Conservation (phyloP, 1,140 invertebrate species). For the Nymphalis io region DNA sequence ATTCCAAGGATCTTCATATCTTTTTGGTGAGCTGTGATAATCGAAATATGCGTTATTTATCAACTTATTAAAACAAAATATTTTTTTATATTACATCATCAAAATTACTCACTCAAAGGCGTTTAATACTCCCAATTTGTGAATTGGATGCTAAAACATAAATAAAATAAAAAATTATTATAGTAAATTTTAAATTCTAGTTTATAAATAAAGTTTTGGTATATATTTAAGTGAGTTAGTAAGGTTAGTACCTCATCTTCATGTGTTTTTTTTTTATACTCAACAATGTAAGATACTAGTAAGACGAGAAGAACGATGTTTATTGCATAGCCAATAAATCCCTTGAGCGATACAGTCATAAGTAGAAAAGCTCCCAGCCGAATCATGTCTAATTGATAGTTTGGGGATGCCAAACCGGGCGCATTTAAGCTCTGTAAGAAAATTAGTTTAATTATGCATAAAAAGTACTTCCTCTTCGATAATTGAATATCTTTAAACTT, state of each 20-base stretch:
- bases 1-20: slow-evolving; percentile 8
- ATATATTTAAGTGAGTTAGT: not conserved
- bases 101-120: slow-evolving; percentile 61
- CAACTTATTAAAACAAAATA: too few species aligned
- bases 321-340: slow-evolving; percentile 44
- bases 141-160: slow-evolving; percentile 62
- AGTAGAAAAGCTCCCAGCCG: slow-evolving; percentile 48
- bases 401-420: slow-evolving; percentile 34
- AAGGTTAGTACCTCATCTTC: slow-evolving; percentile 42
- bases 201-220: too few species aligned
- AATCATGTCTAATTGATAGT: slow-evolving; percentile 45
- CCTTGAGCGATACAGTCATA: slow-evolving; percentile 55
- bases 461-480: not conserved
- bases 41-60: not conserved
- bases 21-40: slow-evolving; percentile 12
- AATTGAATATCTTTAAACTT: too few species aligned
- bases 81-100: too few species aligned
- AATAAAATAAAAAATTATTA: slow-evolving; percentile 1
- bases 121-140: slow-evolving; percentile 50
- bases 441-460: not conserved
- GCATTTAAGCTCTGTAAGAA: slow-evolving; percentile 36
- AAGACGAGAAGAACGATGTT: slow-evolving; percentile 45
- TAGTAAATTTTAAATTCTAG: not conserved
- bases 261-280: slow-evolving; percentile 33
- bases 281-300: slow-evolving; percentile 34